A percentile compares a stretch with the other conserved stretches of the same genome.
Conservation (phyloP, 2,888 invertebrate species). For the Drosophila basisetae region DNA sequence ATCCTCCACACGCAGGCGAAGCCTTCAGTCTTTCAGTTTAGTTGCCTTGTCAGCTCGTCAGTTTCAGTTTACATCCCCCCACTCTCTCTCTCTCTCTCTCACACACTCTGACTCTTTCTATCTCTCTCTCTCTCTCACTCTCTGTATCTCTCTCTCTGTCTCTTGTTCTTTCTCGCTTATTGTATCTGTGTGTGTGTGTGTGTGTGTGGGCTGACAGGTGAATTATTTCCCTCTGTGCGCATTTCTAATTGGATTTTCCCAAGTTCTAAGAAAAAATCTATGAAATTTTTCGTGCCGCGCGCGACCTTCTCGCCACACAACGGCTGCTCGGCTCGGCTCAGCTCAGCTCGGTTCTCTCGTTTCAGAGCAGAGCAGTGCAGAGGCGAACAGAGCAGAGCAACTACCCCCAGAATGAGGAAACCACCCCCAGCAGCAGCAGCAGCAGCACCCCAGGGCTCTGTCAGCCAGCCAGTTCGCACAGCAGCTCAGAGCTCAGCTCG, state of each 20-base stretch:
- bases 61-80: slow-evolving; percentile 66
- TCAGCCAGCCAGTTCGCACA: slow-evolving; percentile 59
- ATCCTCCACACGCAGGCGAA: slow-evolving; percentile 65
- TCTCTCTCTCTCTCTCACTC: slow-evolving; percentile 12
- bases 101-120: slow-evolving; percentile 6
- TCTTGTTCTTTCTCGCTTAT: slow-evolving; percentile 5
- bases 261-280: slow-evolving; percentile 84
- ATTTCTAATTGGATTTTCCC: slow-evolving; percentile 84
- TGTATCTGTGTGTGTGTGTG: slow-evolving; percentile 21
- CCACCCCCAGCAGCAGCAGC: slow-evolving; percentile 46
- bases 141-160: slow-evolving; percentile 11
- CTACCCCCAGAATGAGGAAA: slow-evolving; percentile 47
- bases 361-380: slow-evolving; percentile 19
- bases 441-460: slow-evolving; percentile 54
- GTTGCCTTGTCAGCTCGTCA: slow-evolving; percentile 76
- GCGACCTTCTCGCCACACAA: slow-evolving; percentile 62
- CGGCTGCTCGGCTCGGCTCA: slow-evolving; percentile 16
- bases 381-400: slow-evolving; percentile 10
- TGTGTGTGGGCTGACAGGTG: slow-evolving; percentile 75
- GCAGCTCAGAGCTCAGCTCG: slow-evolving; percentile 50
- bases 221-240: slow-evolving; percentile 80
- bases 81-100: slow-evolving; percentile 2
- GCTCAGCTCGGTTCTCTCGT: slow-evolving; percentile 30
- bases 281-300: slow-evolving; percentile 62
- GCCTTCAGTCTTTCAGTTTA: slow-evolving; percentile 71